phyloP scores from a whole-genome alignment of 2,113 vertebrate species.

The Thalassoma bifasciatum region DNA sequence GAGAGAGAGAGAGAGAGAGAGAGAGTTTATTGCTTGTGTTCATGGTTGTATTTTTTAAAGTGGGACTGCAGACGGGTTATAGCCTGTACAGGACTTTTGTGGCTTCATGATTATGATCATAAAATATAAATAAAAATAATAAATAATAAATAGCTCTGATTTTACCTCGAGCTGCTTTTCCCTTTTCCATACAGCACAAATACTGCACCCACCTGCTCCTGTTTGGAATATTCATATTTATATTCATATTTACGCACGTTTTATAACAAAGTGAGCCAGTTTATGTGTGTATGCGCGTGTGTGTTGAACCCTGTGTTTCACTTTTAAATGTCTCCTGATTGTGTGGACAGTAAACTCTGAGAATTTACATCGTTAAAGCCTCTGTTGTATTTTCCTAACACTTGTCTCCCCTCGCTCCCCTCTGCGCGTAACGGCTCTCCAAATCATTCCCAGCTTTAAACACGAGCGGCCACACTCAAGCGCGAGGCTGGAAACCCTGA shows the following conservation, averaged over 20 bases:
- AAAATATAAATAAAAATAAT: constrained; percentile 30
- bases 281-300: not conserved
- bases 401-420: not conserved
- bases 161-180: not conserved
- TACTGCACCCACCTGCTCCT: constrained; percentile 18
- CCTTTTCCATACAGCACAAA: too few species aligned
- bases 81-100: constrained; percentile 42
- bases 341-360: constrained; percentile 4
- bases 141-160: not conserved
- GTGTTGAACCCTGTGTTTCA: not conserved
- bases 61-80: constrained; percentile 30
- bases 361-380: constrained; percentile 14
- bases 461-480: not conserved
- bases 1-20: not conserved
- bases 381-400: constrained; percentile 8
- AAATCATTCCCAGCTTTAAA: constrained; percentile 23
- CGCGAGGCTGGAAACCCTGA: not conserved
- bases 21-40: constrained; percentile 43
- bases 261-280: not conserved
- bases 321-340: not conserved
- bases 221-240: not conserved
- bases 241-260: constrained; percentile 12
- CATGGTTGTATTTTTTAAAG: constrained; percentile 50
- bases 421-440: not conserved
- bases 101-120: constrained; percentile 43